Percentiles rank a stretch among this genome's conserved stretches.
Conservation (phyloP, 2,888 invertebrate species). For the Spisula subtruncata region DNA sequence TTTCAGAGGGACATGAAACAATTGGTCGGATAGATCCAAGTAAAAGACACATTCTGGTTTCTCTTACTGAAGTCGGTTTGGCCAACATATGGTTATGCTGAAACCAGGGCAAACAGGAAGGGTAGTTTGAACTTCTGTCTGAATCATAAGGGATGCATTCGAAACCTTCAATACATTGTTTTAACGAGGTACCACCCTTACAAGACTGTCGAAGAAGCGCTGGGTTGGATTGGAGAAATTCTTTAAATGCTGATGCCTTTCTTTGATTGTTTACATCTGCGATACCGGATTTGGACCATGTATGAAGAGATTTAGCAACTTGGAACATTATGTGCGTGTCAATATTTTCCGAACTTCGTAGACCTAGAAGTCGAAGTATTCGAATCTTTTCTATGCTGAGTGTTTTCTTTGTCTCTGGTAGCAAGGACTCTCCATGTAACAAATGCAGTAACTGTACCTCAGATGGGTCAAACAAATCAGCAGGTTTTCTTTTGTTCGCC, state of each 20-base stretch:
- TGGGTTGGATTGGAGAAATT: not conserved
- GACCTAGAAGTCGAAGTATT: not conserved
- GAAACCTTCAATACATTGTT: not conserved
- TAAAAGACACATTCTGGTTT: not conserved
- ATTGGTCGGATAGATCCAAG: constrained; percentile 53
- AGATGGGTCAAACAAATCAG: constrained; percentile 57
- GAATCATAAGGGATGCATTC: not conserved
- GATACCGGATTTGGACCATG: not conserved
- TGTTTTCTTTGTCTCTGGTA: constrained; percentile 40
- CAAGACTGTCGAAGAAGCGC: not conserved
- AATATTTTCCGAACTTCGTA: constrained; percentile 16
- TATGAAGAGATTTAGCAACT: constrained; percentile 17
- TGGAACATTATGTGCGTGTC: constrained; percentile 40
- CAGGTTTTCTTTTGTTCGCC: constrained; percentile 12
- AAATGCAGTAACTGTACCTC: constrained; percentile 39
- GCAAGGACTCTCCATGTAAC: constrained; percentile 35
- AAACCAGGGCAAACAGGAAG: constrained; percentile 53
- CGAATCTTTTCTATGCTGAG: not conserved
- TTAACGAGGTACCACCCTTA: not conserved
- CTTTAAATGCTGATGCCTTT: constrained; percentile 22
- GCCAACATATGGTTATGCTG: not conserved
- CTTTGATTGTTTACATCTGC: not conserved
- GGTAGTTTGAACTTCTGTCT: constrained; percentile 12
- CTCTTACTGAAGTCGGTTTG: not conserved
- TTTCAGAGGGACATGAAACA: constrained; percentile 9